A percentile compares a stretch with the other conserved stretches of the same genome.
phyloP scores from a whole-genome alignment of 2,888 invertebrate genomes.

The Selenia dentaria region DNA sequence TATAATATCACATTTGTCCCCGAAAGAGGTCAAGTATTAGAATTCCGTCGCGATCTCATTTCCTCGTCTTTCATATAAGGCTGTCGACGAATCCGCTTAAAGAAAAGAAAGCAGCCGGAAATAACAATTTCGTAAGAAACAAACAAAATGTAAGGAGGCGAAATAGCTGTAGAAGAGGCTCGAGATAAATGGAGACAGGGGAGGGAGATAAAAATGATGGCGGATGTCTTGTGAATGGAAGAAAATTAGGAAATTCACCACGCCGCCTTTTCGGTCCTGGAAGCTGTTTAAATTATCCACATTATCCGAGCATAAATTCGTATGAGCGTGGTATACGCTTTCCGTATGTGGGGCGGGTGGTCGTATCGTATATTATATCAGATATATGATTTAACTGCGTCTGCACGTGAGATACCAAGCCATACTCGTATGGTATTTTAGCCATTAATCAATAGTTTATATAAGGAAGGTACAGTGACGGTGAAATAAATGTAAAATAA shows the following conservation, averaged over 20 bases:
- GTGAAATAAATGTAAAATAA: no score
- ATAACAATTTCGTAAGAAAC: constrained; percentile 81
- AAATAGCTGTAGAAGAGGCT: constrained; percentile 68
- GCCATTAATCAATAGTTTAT: no score
- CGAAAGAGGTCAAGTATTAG: constrained; percentile 67
- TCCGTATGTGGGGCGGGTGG: constrained; percentile 23
- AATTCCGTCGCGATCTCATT: constrained; percentile 70
- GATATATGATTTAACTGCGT: neutral
- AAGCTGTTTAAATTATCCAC: constrained; percentile 71
- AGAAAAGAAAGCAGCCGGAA: constrained; percentile 77
- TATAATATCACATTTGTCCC: constrained; percentile 55
- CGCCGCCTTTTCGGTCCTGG: constrained; percentile 62
- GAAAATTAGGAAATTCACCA: constrained; percentile 79
- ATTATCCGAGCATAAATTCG: constrained; percentile 57
- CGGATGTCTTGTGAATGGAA: constrained; percentile 77
- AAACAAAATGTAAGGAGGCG: constrained; percentile 78
- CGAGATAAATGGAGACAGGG: constrained; percentile 77
- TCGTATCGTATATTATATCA: neutral
- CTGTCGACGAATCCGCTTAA: constrained; percentile 73
- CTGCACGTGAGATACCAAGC: no score
- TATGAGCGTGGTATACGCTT: constrained; percentile 39
- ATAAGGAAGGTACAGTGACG: no score
- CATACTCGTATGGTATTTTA: no score
- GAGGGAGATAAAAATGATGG: constrained; percentile 83
- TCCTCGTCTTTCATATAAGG: constrained; percentile 72